Conservation (phyloP, 2,113 vertebrate species). For the Phyllostomus discolor region DNA sequence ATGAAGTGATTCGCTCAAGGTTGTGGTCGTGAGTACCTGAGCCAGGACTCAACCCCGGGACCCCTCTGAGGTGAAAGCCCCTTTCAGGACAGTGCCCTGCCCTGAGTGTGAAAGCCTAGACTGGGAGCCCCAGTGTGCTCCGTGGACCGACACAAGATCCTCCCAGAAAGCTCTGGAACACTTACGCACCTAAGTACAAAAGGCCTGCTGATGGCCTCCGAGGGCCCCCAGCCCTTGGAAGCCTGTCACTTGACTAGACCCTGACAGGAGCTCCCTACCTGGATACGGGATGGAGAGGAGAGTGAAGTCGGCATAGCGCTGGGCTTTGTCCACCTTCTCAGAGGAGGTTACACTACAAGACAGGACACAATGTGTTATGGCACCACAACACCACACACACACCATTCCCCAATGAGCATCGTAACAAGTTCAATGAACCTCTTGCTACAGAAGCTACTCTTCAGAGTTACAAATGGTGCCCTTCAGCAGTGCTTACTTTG, state of each 20-base stretch:
- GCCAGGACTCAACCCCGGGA: neutral
- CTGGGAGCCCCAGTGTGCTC: neutral
- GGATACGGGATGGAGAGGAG: constrained; percentile 98
- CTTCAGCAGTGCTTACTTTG: neutral
- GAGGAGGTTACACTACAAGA: constrained; percentile 93
- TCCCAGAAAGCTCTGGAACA: neutral
- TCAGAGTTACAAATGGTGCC: neutral
- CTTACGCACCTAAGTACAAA: neutral
- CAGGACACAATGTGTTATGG: constrained; percentile 41
- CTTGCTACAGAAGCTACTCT: neutral
- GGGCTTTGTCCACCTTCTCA: constrained; percentile 98
- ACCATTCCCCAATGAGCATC: neutral
- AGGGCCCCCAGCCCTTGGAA: neutral
- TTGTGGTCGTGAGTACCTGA: neutral
- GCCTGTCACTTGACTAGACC: neutral
- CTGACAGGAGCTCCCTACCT: constrained; percentile 82
- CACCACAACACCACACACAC: neutral
- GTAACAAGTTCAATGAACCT: neutral
- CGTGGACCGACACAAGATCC: neutral
- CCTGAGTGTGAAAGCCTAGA: neutral
- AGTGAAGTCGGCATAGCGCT: constrained; percentile 97
- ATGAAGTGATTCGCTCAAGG: neutral
- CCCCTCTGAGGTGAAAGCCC: neutral
- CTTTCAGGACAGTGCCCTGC: neutral
- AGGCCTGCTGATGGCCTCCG: fast-evolving